Conservation (phyloP, 2,797 vertebrate genomes). For the Agapornis canus region DNA sequence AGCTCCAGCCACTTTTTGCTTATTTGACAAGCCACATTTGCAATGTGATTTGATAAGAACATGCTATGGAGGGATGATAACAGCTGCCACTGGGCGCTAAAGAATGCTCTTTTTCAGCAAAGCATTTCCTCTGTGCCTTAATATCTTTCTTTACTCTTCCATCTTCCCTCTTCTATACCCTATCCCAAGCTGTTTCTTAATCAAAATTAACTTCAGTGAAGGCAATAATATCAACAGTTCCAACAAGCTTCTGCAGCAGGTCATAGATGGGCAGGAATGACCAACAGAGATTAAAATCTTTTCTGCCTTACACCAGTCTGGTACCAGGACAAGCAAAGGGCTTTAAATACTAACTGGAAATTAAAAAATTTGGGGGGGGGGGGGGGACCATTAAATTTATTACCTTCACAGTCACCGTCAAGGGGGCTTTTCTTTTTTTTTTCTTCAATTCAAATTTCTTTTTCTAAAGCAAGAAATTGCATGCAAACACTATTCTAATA, state of each 20-base stretch:
- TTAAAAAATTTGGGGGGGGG: background rate
- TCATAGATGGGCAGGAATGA: background rate
- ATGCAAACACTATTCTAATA: constrained; percentile 20
- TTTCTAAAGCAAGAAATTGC: background rate
- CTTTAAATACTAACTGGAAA: background rate
- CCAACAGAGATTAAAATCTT: background rate
- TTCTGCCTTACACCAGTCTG: background rate
- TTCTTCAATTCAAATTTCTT: constrained; percentile 23
- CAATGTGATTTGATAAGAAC: background rate
- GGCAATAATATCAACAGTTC: background rate
- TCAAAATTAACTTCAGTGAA: background rate
- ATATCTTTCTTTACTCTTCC: background rate
- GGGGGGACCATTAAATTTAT: background rate
- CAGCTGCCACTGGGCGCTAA: background rate
- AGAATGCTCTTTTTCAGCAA: background rate
- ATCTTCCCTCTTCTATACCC: background rate
- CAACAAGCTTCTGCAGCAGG: background rate
- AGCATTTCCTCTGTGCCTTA: background rate
- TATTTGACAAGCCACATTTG: background rate
- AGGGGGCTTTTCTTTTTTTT: no score
- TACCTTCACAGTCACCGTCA: background rate
- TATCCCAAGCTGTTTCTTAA: background rate
- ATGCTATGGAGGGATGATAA: background rate
- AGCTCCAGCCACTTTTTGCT: background rate
- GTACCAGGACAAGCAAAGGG: background rate